These are phyloP conservation scores for Ormyrus labotus DNA, from an alignment of 2,888 invertebrate species.

Conservation along the genomic window DNA sequence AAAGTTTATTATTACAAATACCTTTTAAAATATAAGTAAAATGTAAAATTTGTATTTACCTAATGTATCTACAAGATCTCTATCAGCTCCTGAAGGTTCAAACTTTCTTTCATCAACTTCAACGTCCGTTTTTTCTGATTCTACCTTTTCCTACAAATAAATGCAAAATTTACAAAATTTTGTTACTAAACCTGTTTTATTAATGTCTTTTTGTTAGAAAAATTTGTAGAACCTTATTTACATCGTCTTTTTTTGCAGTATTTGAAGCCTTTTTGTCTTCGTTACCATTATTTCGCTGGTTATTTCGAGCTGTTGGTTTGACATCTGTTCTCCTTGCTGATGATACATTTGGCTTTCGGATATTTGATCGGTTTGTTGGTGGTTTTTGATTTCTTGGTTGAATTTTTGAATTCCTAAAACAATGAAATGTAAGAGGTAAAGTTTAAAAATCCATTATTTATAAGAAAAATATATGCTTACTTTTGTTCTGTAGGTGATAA, in stretches of 20 bases:
- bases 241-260: conserved; percentile 76
- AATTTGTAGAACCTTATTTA: conserved; percentile 63
- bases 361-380: conserved; percentile 69
- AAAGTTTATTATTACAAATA: conserved; percentile 57
- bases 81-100: conserved; percentile 89
- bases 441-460: background rate
- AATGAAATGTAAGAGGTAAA: conserved; percentile 44
- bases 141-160: conserved; percentile 76
- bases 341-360: conserved; percentile 71
- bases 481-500: conserved; percentile 88
- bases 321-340: conserved; percentile 72
- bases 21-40: background rate
- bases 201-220: background rate
- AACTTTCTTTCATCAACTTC: conserved; percentile 87
- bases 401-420: conserved; percentile 69
- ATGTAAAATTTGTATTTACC: conserved; percentile 75
- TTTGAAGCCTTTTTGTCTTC: conserved; percentile 65
- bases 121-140: conserved; percentile 82
- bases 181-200: background rate
- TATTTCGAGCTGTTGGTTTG: conserved; percentile 71
- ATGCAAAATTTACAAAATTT: background rate
- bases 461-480: conserved; percentile 67
- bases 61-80: conserved; percentile 94
- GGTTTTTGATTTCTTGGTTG: conserved; percentile 69
- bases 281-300: conserved; percentile 75